Evolutionary conservation across 2,797 vertebrate genomes (phyloP).

Genomic region (Orientallactaga sibirica): DNA sequence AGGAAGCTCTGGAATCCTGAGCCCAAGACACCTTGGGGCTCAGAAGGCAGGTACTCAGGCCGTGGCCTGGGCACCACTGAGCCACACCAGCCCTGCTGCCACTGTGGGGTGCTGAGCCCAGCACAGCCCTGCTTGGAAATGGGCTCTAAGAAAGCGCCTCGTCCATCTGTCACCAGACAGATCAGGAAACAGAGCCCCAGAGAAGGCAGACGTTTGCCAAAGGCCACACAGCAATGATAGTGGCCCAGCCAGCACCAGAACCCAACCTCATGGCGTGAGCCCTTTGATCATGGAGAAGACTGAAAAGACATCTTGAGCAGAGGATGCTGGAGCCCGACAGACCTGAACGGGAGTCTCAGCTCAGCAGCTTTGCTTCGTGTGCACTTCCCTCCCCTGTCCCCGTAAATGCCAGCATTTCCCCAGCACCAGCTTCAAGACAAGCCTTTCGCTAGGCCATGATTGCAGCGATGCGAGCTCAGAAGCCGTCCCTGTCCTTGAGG

Average conservation of each 20-base stretch:
- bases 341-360: not conserved
- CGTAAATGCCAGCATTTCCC: not conserved
- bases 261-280: not conserved
- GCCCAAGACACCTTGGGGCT: not conserved
- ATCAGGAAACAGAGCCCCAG: not conserved
- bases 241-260: not conserved
- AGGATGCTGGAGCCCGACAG: not conserved
- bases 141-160: not conserved
- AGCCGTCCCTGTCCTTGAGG: not conserved
- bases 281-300: not conserved
- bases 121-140: not conserved
- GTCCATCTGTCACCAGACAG: not conserved
- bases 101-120: not conserved
- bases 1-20: not conserved
- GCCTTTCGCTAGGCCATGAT: not conserved
- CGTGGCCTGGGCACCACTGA: not conserved
- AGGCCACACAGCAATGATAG: not conserved
- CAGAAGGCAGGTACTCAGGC: not conserved
- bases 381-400: not conserved
- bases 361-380: not conserved
- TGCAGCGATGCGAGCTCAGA: not conserved
- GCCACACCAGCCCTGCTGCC: not conserved
- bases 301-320: not conserved
- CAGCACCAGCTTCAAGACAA: conserved; percentile 21
- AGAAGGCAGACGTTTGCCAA: not conserved